Base-by-base conservation (phyloP, 2,888 invertebrate species). In the Agrochola lota region DNA sequence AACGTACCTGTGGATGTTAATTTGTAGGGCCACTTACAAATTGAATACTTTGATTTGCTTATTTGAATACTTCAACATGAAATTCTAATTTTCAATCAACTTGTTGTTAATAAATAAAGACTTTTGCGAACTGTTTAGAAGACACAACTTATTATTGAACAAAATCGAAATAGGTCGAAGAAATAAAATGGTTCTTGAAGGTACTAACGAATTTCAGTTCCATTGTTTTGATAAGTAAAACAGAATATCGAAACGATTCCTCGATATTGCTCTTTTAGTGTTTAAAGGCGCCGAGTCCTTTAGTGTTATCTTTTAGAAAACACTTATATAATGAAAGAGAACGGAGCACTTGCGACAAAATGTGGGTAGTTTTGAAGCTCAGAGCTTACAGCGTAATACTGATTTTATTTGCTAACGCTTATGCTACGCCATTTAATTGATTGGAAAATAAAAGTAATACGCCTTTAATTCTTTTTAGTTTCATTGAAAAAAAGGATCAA, bases 311-410 rank as follows among this genome's bases (percentile, higher is more conserved):
- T 86, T 86, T 85, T 81, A 70, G 87, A 85, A 83, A 85, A 80
- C 86, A 83, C 78, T 87, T 83, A 71, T 85, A 69, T 85, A 87
- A 86, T 86, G 79, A 87, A 83, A 81, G 74, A 80, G 79, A 85
- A 69, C 52, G 66, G 71, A 78, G 66, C 57, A 75, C 67, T 81
- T 71, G 60, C 69, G 68, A 71, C 69, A 73, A 83, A 77, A 77
- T 67, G 78, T 72, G 64, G 79, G 75, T 79, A 83, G 74, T 80
- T 80, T 59, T 52, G 60, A 71, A 74, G 77, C 81, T 77, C n/a
- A 40, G 17, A 49, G 78, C 85, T 81, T 78, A 68, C 52, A 67
- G 59, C 60, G 72, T 68, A 63, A 78, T 76, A 71, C 72, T 63
- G 85, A 87, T 87, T 85, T 81, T 73, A 77, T 85, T 66, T 77